A percentile compares a stretch with the other conserved stretches of the same genome.
Evolutionary conservation across 2,888 invertebrate genomes (phyloP).

Genomic region (Lamproptera curius): DNA sequence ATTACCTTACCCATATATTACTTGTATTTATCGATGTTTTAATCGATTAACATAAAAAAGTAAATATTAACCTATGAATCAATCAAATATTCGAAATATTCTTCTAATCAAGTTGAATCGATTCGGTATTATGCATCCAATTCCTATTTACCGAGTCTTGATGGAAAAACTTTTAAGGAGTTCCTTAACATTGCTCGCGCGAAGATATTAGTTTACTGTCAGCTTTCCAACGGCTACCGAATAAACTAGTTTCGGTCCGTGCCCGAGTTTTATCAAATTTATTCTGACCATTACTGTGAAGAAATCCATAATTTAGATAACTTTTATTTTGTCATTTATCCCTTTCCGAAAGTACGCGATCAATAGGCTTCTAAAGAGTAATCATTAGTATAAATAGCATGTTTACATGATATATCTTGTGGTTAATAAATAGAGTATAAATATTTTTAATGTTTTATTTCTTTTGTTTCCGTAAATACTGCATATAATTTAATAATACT

Average conservation of each 20-base stretch:
- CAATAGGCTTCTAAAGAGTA: too few relatives aligned
- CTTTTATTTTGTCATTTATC: constrained; percentile 10
- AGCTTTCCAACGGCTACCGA: constrained; percentile 26
- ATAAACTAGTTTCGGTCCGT: constrained; percentile 35
- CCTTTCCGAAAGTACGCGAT: constrained; percentile 1
- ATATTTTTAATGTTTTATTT: too few relatives aligned
- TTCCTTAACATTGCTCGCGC: constrained; percentile 19
- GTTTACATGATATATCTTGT: too few relatives aligned
- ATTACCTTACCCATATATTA: too few relatives aligned
- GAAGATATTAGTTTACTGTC: constrained; percentile 32
- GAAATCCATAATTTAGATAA: constrained; percentile 20
- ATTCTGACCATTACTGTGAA: constrained; percentile 43
- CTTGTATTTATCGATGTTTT: too few relatives aligned
- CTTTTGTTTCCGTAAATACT: too few relatives aligned
- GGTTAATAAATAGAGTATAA: too few relatives aligned
- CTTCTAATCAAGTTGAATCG: constrained; percentile 4
- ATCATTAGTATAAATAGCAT: too few relatives aligned
- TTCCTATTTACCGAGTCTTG: constrained; percentile 17
- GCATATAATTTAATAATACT: too few relatives aligned
- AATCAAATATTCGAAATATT: not conserved
- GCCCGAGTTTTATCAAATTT: constrained; percentile 46
- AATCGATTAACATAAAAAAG: too few relatives aligned
- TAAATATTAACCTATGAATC: not conserved
- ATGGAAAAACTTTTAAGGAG: constrained; percentile 29
- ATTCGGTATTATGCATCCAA: constrained; percentile 10